Percentiles rank a stretch among this genome's conserved stretches.
These are phyloP conservation scores for Caranx ignobilis DNA, from an alignment of 2,113 vertebrate genomes.

Conservation along the genomic window DNA sequence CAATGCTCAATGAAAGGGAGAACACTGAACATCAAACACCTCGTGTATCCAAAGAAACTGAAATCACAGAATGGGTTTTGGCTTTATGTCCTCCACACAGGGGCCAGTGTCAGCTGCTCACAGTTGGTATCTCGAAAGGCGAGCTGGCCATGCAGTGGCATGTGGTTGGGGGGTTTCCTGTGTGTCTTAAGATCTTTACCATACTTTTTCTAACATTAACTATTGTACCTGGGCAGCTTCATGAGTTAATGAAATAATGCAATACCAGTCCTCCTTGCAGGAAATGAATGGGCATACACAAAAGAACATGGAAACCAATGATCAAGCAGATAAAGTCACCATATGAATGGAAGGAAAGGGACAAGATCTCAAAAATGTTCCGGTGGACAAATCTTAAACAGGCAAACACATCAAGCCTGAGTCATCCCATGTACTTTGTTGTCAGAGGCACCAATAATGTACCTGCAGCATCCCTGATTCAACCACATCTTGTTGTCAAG, in stretches of 20 bases:
- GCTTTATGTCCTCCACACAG: slow-evolving; percentile 29
- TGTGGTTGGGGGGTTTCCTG: slow-evolving; percentile 29
- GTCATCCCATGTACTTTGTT: not conserved
- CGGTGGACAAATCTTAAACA: slow-evolving; percentile 3
- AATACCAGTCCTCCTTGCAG: not conserved
- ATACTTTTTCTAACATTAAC: slow-evolving; percentile 23
- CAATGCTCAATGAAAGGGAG: not conserved
- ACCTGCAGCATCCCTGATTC: slow-evolving; percentile 4
- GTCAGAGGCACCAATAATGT: slow-evolving; percentile 2
- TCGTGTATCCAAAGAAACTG: slow-evolving; percentile 39
- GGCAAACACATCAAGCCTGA: not conserved
- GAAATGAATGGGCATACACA: slow-evolving; percentile 6
- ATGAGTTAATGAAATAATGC: slow-evolving; percentile 3
- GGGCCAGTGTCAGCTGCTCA: slow-evolving; percentile 60
- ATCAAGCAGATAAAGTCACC: slow-evolving; percentile 6
- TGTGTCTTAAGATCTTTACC: slow-evolving; percentile 41
- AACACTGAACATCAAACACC: slow-evolving; percentile 49
- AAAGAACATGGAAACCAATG: slow-evolving; percentile 5
- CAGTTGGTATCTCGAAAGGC: slow-evolving; percentile 59
- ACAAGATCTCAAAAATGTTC: not conserved
- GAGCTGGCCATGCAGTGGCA: slow-evolving; percentile 7
- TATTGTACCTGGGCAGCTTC: slow-evolving; percentile 4
- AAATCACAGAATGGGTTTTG: slow-evolving; percentile 40
- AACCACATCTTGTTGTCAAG: not conserved
- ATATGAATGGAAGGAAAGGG: not conserved